A percentile compares a stretch with the other conserved stretches of the same genome.
These are phyloP conservation scores for Cepaea hortensis DNA, from an alignment of 2,888 invertebrate species.

Conservation along the genomic window DNA sequence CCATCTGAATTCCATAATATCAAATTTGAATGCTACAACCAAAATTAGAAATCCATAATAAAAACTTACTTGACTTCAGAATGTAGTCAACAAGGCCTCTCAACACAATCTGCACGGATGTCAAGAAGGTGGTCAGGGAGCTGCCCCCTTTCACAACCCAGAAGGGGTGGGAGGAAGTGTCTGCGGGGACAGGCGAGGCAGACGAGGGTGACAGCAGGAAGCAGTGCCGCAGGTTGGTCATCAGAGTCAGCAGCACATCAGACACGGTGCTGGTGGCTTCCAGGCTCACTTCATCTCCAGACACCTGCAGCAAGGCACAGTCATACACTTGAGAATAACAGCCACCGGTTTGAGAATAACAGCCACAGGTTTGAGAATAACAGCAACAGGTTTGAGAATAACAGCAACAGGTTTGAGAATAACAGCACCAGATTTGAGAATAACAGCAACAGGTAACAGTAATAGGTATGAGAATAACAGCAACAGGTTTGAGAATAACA, in stretches of 20 bases:
- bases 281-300: slow-evolving; percentile 82
- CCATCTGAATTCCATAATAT: too few relatives aligned
- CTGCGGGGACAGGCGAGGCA: slow-evolving; percentile 42
- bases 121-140: slow-evolving; percentile 70
- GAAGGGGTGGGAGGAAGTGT: slow-evolving; percentile 77
- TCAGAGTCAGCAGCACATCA: slow-evolving; percentile 86
- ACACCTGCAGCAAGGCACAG: slow-evolving; percentile 56
- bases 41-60: too few relatives aligned
- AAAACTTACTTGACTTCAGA: slow-evolving; percentile 80
- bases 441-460: background rate
- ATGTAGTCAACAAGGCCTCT: slow-evolving; percentile 89
- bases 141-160: slow-evolving; percentile 63
- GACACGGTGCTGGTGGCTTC: slow-evolving; percentile 88
- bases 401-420: background rate
- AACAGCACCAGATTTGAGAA: background rate
- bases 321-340: background rate
- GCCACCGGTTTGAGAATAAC: background rate
- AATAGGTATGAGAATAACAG: background rate
- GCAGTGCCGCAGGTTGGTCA: slow-evolving; percentile 84
- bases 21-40: too few relatives aligned
- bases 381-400: background rate
- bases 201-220: slow-evolving; percentile 60
- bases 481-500: too few relatives aligned
- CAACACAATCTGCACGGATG: slow-evolving; percentile 75
- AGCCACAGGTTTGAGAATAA: background rate